phyloP scores from a whole-genome alignment of 2,113 vertebrate species.

The Myxocyprinus asiaticus region DNA sequence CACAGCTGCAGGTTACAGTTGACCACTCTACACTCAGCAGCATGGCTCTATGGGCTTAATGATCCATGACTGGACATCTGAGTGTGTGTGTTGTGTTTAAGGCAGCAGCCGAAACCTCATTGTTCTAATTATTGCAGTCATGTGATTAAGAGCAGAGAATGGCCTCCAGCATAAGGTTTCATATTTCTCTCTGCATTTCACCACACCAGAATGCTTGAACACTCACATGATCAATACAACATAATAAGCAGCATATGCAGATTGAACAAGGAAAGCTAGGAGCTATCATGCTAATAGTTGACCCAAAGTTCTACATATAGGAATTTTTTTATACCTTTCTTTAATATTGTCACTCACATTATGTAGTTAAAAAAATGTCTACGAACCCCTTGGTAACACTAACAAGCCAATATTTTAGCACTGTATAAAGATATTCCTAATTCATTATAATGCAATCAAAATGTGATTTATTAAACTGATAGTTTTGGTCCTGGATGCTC shows the following conservation, averaged over 20 bases:
- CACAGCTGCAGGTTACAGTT: conserved; percentile 60
- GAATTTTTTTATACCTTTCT: no score
- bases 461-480: no score
- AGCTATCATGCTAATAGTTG: no score
- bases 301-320: no score
- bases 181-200: conserved; percentile 7
- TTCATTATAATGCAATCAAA: no score
- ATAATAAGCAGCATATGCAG: not conserved
- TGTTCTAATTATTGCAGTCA: conserved; percentile 57
- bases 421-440: no score
- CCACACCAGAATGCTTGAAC: not conserved
- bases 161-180: conserved; percentile 31
- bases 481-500: no score
- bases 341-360: no score
- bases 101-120: conserved; percentile 49
- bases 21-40: conserved; percentile 49
- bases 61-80: conserved; percentile 70
- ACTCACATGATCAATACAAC: conserved; percentile 44
- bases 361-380: no score
- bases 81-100: conserved; percentile 53
- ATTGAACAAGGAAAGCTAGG: no score
- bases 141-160: conserved; percentile 46
- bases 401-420: no score
- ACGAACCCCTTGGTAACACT: no score
- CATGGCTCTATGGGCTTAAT: conserved; percentile 59